Base-by-base conservation (phyloP, 2,113 vertebrate species). In the Pavo muticus region DNA sequence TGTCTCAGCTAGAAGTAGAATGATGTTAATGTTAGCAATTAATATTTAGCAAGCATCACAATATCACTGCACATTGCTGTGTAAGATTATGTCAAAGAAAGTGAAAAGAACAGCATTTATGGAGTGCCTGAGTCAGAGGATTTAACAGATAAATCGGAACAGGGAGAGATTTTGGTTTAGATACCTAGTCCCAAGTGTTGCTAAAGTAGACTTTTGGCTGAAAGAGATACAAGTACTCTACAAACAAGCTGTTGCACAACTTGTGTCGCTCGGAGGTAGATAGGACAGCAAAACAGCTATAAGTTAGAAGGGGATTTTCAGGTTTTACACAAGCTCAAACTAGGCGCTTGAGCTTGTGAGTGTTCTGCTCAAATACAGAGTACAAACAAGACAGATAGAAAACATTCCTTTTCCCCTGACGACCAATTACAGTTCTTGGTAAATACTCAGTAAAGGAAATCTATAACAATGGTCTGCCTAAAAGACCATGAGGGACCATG, bases 341-440 rank as follows among this genome's bases (percentile, higher is more conserved):
- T 0, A 1, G 35, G 7, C 69, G 20, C 12, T 56, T 80, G 60
- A 69, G 16, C 16, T 19, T 42, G 45, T 0, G 0, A 50, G 25
- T 48, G 37, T 73, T 73, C 50, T 75, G 19, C 24, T 64, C 35
- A 64, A 80, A 79, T 8, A 45, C 11, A 73, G 35, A 85, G 16
- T 19, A 32, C 19, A 44, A 79, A 75, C 25, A 61, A 32, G 20
- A 5, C 21, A 72, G n/a, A 42, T 11, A 84, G 68, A 70, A 84
- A 81, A 6, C 37, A 25, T 47, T 59, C 4, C 9, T 88, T 32
- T 68, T 75, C 25, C 64, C 47, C 61, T 84, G 35, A 25, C 14
- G 60, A 32, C 9, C 11, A 5, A 32, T 59, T 52, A 35, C 8
- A 40, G 45, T 86, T 77, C 40, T 67, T 67, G 44, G 29, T 30